Percentiles rank a stretch among this genome's conserved stretches.
Conservation (phyloP, 1,140 invertebrate species). For the Diorhabda carinulata region DNA sequence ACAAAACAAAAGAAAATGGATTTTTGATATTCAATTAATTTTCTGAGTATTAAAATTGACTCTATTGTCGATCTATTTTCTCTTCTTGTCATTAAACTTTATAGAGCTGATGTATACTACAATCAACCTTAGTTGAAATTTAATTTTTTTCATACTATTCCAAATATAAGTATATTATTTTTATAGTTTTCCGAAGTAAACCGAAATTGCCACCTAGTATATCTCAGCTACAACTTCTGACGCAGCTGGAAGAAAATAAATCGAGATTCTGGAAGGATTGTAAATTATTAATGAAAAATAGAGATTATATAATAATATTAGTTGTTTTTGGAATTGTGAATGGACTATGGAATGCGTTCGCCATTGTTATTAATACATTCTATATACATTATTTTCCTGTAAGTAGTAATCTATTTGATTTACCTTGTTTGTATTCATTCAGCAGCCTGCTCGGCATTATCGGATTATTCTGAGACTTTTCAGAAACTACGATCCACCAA, state of each 20-base stretch:
- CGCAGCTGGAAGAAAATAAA: conserved; percentile 8
- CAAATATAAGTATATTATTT: conserved; percentile 13
- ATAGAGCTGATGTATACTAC: too few species aligned
- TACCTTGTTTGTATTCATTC: too few species aligned
- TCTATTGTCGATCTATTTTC: too few species aligned
- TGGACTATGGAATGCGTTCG: conserved; percentile 35
- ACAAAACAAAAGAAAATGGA: too few species aligned
- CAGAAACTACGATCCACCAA: background rate
- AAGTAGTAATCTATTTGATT: conserved; percentile 15
- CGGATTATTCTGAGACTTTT: background rate
- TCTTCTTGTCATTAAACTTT: too few species aligned
- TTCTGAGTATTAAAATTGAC: too few species aligned
- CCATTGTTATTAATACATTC: conserved; percentile 33
- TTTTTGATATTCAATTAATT: too few species aligned
- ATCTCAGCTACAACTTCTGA: conserved; percentile 32
- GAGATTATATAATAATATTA: conserved; percentile 32
- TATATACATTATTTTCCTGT: conserved; percentile 41
- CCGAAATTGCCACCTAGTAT: conserved; percentile 57
- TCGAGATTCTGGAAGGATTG: conserved; percentile 15
- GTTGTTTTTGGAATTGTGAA: conserved; percentile 31
- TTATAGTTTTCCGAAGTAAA: conserved; percentile 56
- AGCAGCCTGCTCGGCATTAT: too few species aligned
- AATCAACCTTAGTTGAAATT: too few species aligned
- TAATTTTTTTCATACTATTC: too few species aligned
- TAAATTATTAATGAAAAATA: conserved; percentile 29